Evolutionary conservation across 2,888 invertebrate species (phyloP).

Genomic region (Mesoligia furuncula): DNA sequence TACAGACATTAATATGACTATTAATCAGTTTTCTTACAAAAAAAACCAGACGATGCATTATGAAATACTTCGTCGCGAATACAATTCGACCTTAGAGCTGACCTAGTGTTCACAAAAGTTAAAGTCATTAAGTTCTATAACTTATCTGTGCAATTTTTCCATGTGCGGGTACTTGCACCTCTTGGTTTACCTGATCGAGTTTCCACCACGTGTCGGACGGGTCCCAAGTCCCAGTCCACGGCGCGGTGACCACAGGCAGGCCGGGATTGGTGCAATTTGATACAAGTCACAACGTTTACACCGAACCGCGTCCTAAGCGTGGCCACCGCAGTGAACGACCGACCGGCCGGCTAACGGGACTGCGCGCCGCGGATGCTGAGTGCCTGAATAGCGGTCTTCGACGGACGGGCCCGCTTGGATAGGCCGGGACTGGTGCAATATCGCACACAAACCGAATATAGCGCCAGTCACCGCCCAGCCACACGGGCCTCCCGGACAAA

Average conservation of each 20-base stretch:
- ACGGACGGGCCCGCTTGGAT: slow-evolving; percentile 88
- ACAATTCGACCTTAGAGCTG: slow-evolving; percentile 51
- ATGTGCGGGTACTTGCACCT: slow-evolving; percentile 59
- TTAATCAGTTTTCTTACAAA: slow-evolving; percentile 17
- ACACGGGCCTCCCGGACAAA: slow-evolving; percentile 88
- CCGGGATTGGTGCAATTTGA: slow-evolving; percentile 91
- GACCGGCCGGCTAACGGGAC: slow-evolving; percentile 88
- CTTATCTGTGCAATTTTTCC: slow-evolving; percentile 21
- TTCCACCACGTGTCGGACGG: slow-evolving; percentile 66
- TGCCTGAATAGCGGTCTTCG: slow-evolving; percentile 85
- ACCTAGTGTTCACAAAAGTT: slow-evolving; percentile 58
- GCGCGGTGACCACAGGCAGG: slow-evolving; percentile 87
- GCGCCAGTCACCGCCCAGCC: slow-evolving; percentile 89
- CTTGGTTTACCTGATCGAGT: slow-evolving; percentile 70
- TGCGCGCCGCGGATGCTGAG: slow-evolving; percentile 89
- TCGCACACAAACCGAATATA: slow-evolving; percentile 88
- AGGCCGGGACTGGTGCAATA: slow-evolving; percentile 91
- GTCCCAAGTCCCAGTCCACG: slow-evolving; percentile 52
- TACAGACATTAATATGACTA: background rate
- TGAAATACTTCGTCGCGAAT: slow-evolving; percentile 34
- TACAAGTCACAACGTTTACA: slow-evolving; percentile 88
- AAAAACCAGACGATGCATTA: slow-evolving; percentile 37
- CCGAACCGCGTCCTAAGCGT: slow-evolving; percentile 90
- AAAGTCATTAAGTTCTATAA: slow-evolving; percentile 7
- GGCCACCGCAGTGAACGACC: slow-evolving; percentile 89